Base-by-base conservation (phyloP, 1,140 invertebrate genomes). In the Phocides pigmalion region DNA sequence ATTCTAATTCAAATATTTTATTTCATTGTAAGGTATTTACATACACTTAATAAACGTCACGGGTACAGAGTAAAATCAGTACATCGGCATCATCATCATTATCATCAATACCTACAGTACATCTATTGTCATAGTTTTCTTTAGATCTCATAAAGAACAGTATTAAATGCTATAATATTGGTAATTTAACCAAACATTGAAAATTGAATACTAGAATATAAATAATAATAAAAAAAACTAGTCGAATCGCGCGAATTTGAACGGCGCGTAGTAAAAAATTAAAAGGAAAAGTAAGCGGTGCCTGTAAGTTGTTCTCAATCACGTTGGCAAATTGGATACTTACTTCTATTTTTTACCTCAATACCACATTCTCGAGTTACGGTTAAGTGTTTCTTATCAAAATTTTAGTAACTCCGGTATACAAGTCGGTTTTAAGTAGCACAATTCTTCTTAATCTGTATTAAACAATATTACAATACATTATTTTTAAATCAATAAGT, bases 251-350 rank as follows among this genome's bases (percentile, higher is more conserved):
- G 0, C n/a, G 19, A 3, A 2, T 44, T 44, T n/a, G 42, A 44
- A 44, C 42, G n/a, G 9, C 9, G 17, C 42, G 19, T 20, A 1
- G 9, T 11, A 46, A 37, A 39, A 53, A 35, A 19, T 32, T 12
- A 0, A n/a, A 51, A 17, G 25, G 49, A 32, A 37, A 51, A 51
- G 17, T 39, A 32, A 22, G 28, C 37, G 32, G 37, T 20, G 42
- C 8, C 32, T 53, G 20, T 12, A 53, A 53, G 50, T 53, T 8
- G 32, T 53, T 53, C 20, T 25, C 50, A 19, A 39, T 53, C 28
- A 53, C 50, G 50, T 53, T 37, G 32, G 16, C 50, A 39, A 53
- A 53, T 39, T 53, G 12, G 32, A 37, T 51, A 51, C 28, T n/a
- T n/a, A n/a, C 49, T 28, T 15, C 8, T 49, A 17, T 17, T 49